Conservation (phyloP, 2,888 invertebrate species). For the Perizoma affinitatum region DNA sequence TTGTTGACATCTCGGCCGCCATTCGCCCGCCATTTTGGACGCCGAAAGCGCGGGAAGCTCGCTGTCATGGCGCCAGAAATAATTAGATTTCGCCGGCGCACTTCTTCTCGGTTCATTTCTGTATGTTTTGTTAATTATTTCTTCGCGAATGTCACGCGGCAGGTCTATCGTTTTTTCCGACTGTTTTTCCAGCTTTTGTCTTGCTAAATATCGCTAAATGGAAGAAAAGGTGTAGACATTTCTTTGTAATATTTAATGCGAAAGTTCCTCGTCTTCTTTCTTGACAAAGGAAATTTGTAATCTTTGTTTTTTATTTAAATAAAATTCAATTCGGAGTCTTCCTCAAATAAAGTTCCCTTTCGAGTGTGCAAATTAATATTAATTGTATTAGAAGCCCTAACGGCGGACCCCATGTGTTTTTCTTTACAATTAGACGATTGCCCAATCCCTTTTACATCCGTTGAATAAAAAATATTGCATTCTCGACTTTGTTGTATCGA, state of each 20-base stretch:
- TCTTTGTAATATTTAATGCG: constrained; percentile 56
- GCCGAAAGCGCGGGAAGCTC: constrained; percentile 72
- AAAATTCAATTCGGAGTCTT: constrained; percentile 30
- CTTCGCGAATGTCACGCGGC: constrained; percentile 57
- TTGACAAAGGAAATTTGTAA: constrained; percentile 29
- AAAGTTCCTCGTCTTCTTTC: constrained; percentile 35
- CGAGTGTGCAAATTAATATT: constrained; percentile 74
- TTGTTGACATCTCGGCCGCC: constrained; percentile 67
- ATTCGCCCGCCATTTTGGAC: constrained; percentile 69
- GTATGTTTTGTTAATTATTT: constrained; percentile 81
- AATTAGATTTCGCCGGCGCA: constrained; percentile 75
- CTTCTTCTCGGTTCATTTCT: constrained; percentile 76
- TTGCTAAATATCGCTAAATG: constrained; percentile 53
- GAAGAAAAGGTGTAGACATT: constrained; percentile 49
- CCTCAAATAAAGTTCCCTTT: constrained; percentile 42
- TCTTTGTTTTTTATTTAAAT: constrained; percentile 34
- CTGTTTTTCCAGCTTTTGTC: constrained; percentile 53
- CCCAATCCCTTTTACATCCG: constrained; percentile 50
- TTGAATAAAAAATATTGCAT: constrained; percentile 45
- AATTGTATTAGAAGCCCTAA: constrained; percentile 76
- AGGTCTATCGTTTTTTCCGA: constrained; percentile 44
- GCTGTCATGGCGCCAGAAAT: constrained; percentile 78
- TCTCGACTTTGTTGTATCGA: constrained; percentile 46
- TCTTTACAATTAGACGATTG: constrained; percentile 75
- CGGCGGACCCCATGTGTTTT: constrained; percentile 77